Conservation (phyloP, 2,888 invertebrate genomes). For the Nysson spinosus region DNA sequence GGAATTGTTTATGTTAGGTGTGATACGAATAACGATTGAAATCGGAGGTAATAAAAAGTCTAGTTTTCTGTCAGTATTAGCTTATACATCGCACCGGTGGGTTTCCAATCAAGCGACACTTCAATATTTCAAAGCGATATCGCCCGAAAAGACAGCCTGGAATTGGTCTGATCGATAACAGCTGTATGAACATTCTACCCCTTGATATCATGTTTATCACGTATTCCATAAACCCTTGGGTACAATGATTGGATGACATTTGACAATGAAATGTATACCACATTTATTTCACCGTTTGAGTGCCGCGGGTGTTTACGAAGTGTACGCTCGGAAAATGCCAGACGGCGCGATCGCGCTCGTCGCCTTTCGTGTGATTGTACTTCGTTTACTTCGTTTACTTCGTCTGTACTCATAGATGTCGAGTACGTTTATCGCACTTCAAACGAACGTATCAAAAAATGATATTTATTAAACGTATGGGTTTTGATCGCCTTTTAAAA, state of each 20-base stretch:
- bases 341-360: too few species aligned
- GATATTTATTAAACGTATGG: too few species aligned
- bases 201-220: slow-evolving; percentile 25
- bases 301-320: too few species aligned
- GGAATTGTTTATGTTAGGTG: slow-evolving; percentile 4
- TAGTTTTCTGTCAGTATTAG: slow-evolving; percentile 4
- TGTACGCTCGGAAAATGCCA: too few species aligned
- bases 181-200: slow-evolving; percentile 35
- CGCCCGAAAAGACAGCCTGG: slow-evolving; percentile 50
- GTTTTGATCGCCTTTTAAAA: too few species aligned
- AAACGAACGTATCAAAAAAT: too few species aligned
- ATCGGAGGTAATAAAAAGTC: slow-evolving; percentile 1
- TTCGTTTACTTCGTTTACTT: too few species aligned
- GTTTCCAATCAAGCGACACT: slow-evolving; percentile 16
- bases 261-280: neutral
- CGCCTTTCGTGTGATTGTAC: too few species aligned
- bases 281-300: too few species aligned
- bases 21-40: slow-evolving; percentile 9
- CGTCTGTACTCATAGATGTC: too few species aligned
- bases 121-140: slow-evolving; percentile 55
- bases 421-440: too few species aligned
- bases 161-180: slow-evolving; percentile 46
- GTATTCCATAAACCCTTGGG: slow-evolving; percentile 3
- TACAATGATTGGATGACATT: slow-evolving; percentile 1
- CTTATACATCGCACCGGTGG: slow-evolving; percentile 7